Evolutionary conservation across 2,113 vertebrate species (phyloP).

Genomic region (Hylia prasina): DNA sequence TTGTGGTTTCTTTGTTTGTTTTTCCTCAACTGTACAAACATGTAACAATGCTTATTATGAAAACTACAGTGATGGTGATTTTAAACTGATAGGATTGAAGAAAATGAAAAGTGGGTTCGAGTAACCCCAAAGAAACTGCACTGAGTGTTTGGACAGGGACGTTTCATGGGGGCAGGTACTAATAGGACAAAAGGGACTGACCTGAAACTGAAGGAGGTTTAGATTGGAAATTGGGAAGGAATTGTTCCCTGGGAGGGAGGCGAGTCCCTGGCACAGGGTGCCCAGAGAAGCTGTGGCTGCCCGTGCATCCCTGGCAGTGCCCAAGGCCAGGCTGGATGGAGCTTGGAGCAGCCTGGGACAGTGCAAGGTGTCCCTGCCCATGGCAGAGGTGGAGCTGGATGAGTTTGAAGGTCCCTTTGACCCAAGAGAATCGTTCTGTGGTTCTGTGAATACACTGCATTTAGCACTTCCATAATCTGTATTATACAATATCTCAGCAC

Average conservation of each 20-base stretch:
- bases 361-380: background rate
- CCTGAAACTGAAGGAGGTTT: background rate
- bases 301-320: background rate
- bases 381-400: accelerated
- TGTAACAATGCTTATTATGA: background rate
- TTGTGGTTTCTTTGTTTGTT: background rate
- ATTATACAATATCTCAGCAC: background rate
- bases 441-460: background rate
- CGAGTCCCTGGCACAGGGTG: background rate
- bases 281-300: background rate
- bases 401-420: background rate
- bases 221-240: background rate
- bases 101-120: background rate
- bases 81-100: background rate
- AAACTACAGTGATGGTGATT: background rate
- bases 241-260: accelerated
- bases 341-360: accelerated
- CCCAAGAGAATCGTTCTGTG: too few species aligned
- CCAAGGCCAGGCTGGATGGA: background rate
- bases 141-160: background rate
- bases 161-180: background rate
- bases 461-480: background rate
- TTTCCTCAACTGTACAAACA: background rate
- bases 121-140: background rate
- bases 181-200: background rate